Percentiles rank a stretch among this genome's conserved stretches.
phyloP scores from a whole-genome alignment of 1,140 invertebrate genomes.

The Drosophila mayri region DNA sequence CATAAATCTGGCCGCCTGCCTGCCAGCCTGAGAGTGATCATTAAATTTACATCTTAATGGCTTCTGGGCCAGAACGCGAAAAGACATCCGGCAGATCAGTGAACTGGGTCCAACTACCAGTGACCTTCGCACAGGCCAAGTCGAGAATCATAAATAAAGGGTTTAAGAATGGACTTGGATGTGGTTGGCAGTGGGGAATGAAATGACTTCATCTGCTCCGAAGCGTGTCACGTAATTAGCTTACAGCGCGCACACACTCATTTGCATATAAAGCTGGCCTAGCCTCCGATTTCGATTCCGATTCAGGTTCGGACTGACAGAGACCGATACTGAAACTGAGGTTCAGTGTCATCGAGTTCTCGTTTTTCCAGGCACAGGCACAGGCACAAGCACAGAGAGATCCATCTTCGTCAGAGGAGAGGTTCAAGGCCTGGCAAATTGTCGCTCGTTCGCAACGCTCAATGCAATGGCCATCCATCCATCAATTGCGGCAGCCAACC shows the following conservation, averaged over 20 bases:
- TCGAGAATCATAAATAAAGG: constrained; percentile 68
- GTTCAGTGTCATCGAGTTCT: constrained; percentile 19
- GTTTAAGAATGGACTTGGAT: constrained; percentile 32
- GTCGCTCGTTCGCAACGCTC: constrained; percentile 58
- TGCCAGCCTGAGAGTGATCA: constrained; percentile 40
- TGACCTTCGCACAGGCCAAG: constrained; percentile 46
- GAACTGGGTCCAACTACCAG: constrained; percentile 43
- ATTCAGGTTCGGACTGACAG: constrained; percentile 19
- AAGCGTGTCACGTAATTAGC: constrained; percentile 80
- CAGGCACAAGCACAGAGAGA: constrained; percentile 6
- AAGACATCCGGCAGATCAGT: constrained; percentile 74
- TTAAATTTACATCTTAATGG: constrained; percentile 81
- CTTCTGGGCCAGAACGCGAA: constrained; percentile 54
- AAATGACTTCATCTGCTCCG: constrained; percentile 72
- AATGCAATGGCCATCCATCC: constrained; percentile 58
- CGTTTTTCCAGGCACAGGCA: constrained; percentile 25
- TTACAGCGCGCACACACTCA: constrained; percentile 53
- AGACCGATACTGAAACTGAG: neutral
- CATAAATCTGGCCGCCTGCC: constrained; percentile 56
- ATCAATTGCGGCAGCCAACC: constrained; percentile 68
- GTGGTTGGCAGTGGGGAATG: neutral
- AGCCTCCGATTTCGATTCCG: constrained; percentile 31
- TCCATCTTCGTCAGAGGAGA: constrained; percentile 55
- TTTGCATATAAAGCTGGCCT: constrained; percentile 73
- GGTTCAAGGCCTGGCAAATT: constrained; percentile 76